phyloP scores from a whole-genome alignment of 2,797 vertebrate genomes.

The Anisognathus igniventris region DNA sequence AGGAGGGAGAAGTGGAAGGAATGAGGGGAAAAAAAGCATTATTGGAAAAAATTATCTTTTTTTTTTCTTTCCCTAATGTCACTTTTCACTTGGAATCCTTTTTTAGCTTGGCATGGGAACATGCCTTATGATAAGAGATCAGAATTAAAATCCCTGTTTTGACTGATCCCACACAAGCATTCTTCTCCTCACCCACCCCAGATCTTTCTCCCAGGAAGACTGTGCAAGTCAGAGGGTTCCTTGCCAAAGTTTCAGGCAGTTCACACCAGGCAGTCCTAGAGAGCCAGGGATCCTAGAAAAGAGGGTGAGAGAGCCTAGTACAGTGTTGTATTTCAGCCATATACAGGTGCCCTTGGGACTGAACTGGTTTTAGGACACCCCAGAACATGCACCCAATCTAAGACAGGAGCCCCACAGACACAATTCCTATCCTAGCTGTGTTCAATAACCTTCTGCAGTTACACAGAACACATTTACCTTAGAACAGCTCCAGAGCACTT shows the following conservation, averaged over 20 bases:
- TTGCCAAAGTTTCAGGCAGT: neutral
- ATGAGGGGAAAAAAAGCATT: neutral
- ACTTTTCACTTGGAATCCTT: neutral
- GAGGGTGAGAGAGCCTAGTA: rapidly evolving
- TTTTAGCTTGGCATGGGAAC: neutral
- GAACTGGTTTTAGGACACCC: neutral
- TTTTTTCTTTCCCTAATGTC: neutral
- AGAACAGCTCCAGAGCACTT: neutral
- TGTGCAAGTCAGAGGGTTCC: neutral
- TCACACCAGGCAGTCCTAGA: neutral
- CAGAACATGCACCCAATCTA: neutral
- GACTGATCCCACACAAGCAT: neutral
- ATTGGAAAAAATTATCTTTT: neutral
- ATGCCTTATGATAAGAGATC: neutral
- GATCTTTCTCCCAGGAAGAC: neutral
- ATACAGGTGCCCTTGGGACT: neutral
- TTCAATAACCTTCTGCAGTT: neutral
- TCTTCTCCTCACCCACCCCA: neutral
- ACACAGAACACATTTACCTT: neutral
- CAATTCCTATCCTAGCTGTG: neutral
- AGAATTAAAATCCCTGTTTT: neutral
- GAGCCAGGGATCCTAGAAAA: neutral
- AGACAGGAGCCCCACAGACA: neutral
- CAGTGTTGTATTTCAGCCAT: neutral
- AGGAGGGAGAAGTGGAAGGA: neutral